Conservation (phyloP, 2,797 vertebrate genomes). For the Rhinoraja longicauda region DNA sequence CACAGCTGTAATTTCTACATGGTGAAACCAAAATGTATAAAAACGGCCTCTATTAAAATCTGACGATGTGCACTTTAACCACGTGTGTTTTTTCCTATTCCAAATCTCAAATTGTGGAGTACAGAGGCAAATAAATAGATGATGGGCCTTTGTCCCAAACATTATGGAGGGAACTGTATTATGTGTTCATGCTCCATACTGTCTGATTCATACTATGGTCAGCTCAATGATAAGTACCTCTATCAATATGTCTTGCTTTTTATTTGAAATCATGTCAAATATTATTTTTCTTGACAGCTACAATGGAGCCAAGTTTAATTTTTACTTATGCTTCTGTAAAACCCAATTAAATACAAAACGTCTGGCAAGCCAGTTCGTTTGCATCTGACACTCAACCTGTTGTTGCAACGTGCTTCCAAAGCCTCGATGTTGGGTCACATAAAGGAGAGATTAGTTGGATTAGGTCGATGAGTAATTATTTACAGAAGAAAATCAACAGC, state of each 20-base stretch:
- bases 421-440: background rate
- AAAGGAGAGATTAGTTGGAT: background rate
- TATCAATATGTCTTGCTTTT: background rate
- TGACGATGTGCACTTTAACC: too few relatives aligned
- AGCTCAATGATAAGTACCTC: background rate
- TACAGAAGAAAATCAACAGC: conserved; percentile 8
- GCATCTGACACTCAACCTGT: background rate
- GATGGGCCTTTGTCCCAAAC: too few relatives aligned
- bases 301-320: background rate
- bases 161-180: too few relatives aligned
- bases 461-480: conserved; percentile 33
- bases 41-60: too few relatives aligned
- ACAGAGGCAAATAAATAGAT: too few relatives aligned
- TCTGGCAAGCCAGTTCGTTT: background rate
- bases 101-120: too few relatives aligned
- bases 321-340: background rate
- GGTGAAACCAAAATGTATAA: too few relatives aligned
- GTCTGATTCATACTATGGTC: background rate
- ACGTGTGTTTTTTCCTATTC: too few relatives aligned
- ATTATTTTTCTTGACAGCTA: background rate
- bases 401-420: background rate
- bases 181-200: background rate
- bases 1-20: too few relatives aligned
- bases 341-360: background rate
- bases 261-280: background rate